phyloP scores from a whole-genome alignment of 2,113 vertebrate species.

The Boulengeromyrus knoepffleri region DNA sequence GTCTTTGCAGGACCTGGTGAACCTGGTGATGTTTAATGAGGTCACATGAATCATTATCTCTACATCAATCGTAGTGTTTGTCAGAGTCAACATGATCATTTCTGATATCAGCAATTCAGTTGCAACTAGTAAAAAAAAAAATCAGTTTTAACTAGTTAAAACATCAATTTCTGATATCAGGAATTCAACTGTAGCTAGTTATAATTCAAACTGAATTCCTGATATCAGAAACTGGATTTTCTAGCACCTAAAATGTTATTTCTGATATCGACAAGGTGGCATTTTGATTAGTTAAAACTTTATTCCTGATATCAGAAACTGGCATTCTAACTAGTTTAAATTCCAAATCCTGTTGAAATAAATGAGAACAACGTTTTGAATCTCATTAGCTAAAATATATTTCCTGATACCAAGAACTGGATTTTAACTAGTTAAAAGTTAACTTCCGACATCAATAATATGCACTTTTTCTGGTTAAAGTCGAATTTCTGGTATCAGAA shows the following conservation, averaged over 20 bases:
- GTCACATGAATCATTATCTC: background rate
- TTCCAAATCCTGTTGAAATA: background rate
- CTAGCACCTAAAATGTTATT: background rate
- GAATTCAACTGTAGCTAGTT: background rate
- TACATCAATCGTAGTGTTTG: background rate
- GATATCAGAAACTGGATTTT: background rate
- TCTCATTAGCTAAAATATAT: background rate
- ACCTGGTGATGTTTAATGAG: background rate
- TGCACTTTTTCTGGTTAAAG: background rate
- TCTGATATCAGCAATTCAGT: background rate
- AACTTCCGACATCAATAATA: background rate
- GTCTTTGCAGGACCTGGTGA: background rate
- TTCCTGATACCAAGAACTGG: background rate
- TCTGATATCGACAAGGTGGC: background rate
- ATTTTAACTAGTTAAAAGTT: background rate
- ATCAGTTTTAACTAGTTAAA: background rate
- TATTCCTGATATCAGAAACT: background rate
- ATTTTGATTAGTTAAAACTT: background rate
- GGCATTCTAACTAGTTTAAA: background rate
- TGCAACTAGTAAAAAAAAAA: background rate
- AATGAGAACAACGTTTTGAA: background rate
- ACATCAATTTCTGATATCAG: background rate
- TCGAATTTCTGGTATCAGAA: background rate
- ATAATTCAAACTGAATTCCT: background rate
- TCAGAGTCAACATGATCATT: background rate